Percentiles rank a stretch among this genome's conserved stretches.
Conservation (phyloP, 2,888 invertebrate genomes). For the Pyralis farinalis region DNA sequence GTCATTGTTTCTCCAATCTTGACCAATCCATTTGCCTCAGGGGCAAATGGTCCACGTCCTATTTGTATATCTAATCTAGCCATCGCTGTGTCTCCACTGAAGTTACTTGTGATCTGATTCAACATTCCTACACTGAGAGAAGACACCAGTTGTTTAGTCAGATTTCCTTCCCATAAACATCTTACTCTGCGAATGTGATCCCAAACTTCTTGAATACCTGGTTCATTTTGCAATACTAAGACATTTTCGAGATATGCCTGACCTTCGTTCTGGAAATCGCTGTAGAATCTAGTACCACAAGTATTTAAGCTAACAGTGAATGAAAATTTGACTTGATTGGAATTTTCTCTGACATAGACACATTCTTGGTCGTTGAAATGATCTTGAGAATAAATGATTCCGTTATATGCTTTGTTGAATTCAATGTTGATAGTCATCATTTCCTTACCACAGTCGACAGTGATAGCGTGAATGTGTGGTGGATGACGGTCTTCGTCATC, state of each 20-base stretch:
- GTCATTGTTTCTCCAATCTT: slow-evolving; percentile 92
- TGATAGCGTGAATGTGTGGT: slow-evolving; percentile 87
- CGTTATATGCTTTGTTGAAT: slow-evolving; percentile 88
- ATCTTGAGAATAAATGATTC: slow-evolving; percentile 91
- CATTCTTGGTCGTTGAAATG: slow-evolving; percentile 85
- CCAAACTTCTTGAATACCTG: slow-evolving; percentile 89
- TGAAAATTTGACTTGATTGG: slow-evolving; percentile 84
- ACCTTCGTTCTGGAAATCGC: slow-evolving; percentile 87
- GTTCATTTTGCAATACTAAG: slow-evolving; percentile 88
- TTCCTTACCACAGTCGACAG: slow-evolving; percentile 89
- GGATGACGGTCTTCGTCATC: slow-evolving; percentile 86
- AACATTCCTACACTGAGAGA: slow-evolving; percentile 90
- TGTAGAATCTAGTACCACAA: slow-evolving; percentile 90
- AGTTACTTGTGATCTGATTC: slow-evolving; percentile 89
- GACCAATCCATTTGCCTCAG: slow-evolving; percentile 87
- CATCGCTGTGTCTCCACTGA: slow-evolving; percentile 91
- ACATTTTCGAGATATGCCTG: slow-evolving; percentile 91
- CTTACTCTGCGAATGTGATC: slow-evolving; percentile 89
- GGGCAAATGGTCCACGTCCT: slow-evolving; percentile 89
- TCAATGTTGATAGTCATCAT: slow-evolving; percentile 91
- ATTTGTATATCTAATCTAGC: slow-evolving; percentile 89
- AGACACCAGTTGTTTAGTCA: slow-evolving; percentile 87
- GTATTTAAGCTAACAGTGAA: slow-evolving; percentile 88
- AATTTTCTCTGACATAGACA: slow-evolving; percentile 86
- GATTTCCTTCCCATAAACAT: slow-evolving; percentile 90